phyloP scores from a whole-genome alignment of 2,888 invertebrate genomes.

The Diarsia rubi region DNA sequence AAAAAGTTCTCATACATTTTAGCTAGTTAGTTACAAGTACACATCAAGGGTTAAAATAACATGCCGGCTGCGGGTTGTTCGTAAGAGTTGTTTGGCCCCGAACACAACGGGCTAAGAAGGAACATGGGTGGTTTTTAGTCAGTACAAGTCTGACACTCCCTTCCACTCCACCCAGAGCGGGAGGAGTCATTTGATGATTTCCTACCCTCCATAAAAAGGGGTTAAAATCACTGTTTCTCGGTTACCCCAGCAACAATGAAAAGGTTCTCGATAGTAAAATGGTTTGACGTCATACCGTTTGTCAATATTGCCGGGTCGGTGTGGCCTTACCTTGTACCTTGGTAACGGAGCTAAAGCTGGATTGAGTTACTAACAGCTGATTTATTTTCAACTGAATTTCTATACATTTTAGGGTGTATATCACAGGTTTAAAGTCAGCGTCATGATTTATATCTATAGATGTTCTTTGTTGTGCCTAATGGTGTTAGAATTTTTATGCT shows the following conservation, averaged over 20 bases:
- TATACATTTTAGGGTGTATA: background rate
- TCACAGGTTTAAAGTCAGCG: background rate
- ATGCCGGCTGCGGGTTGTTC: too few species aligned
- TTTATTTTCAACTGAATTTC: conserved; percentile 4
- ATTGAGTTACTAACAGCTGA: conserved; percentile 33
- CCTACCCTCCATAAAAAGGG: too few species aligned
- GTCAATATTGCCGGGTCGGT: conserved; percentile 28
- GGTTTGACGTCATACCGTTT: conserved; percentile 42
- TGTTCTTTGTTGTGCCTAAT: background rate
- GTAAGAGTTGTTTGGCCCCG: too few species aligned
- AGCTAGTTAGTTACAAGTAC: background rate
- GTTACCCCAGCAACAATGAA: conserved; percentile 14
- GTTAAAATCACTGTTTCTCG: background rate
- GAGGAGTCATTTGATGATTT: too few species aligned
- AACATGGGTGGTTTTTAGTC: too few species aligned
- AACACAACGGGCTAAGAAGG: too few species aligned
- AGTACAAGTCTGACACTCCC: too few species aligned
- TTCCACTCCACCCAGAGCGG: too few species aligned
- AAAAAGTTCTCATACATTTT: too few species aligned
- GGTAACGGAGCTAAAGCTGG: background rate
- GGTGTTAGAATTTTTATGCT: too few species aligned
- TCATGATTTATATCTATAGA: conserved; percentile 8
- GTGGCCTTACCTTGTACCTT: background rate
- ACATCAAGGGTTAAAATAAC: background rate
- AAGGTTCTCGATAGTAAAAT: conserved; percentile 10